phyloP scores from a whole-genome alignment of 1,140 invertebrate species.

The Melipona quadrifasciata region DNA sequence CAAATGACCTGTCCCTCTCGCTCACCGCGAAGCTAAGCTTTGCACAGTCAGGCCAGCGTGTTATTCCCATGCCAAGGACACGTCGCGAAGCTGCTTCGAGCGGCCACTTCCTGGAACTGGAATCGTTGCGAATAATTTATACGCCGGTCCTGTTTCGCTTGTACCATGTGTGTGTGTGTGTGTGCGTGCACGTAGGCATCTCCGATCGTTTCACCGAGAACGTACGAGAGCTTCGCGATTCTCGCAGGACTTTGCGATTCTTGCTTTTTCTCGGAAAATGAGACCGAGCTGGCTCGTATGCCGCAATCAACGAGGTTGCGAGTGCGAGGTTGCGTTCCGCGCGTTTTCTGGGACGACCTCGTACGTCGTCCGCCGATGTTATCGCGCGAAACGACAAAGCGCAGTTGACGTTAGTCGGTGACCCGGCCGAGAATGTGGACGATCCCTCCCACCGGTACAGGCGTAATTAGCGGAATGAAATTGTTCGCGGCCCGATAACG shows the following conservation, averaged over 20 bases:
- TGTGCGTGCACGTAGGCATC: slow-evolving; percentile 19
- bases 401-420: slow-evolving; percentile 1
- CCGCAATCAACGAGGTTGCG: slow-evolving; percentile 26
- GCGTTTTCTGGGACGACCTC: neutral
- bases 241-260: too few relatives aligned
- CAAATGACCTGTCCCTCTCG: slow-evolving; percentile 54
- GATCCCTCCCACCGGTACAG: slow-evolving; percentile 3
- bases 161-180: neutral
- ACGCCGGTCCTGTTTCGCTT: neutral
- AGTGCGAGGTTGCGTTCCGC: slow-evolving; percentile 7
- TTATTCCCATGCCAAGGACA: slow-evolving; percentile 62
- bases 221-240: neutral
- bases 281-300: neutral
- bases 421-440: slow-evolving; percentile 38
- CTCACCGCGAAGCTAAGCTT: slow-evolving; percentile 30
- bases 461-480: slow-evolving; percentile 42
- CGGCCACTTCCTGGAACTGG: slow-evolving; percentile 47
- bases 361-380: slow-evolving; percentile 16
- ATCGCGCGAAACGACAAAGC: slow-evolving; percentile 14
- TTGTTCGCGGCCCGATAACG: slow-evolving; percentile 11
- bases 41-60: slow-evolving; percentile 15
- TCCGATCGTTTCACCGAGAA: slow-evolving; percentile 31
- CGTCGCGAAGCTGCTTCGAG: slow-evolving; percentile 31
- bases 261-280: neutral
- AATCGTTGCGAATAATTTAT: slow-evolving; percentile 38